Evolutionary conservation across 2,797 vertebrate genomes (phyloP), one percentile per base, ranked within the genome.

Genomic region (Notolabrus celidotus): DNA sequence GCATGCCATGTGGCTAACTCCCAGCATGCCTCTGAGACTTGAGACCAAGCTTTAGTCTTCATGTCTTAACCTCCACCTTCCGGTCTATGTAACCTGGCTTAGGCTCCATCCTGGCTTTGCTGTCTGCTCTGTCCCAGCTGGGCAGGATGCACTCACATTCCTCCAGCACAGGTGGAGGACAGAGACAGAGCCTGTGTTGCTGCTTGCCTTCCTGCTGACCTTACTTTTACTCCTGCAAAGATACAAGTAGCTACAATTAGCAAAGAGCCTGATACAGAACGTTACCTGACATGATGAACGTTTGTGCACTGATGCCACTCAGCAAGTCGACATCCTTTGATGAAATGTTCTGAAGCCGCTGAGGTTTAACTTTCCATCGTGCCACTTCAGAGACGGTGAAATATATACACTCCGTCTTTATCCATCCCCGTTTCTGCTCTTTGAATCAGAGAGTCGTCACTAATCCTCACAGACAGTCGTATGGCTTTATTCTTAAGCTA

Each of bases 91-190:
- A 25, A 51, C 25, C 41, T 62, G 33, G 52, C 19, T 51, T 9
- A 0, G 43, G 16, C 27, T 68, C 55, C 39, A 5, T 49, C 25
- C 10, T 22, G 59, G 42, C 53, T 55, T 22, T 15, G 45, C 46
- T 29, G 53, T 50, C 47, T 74, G 29, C 58, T 34, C 46, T 19
- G 38, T 67, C 53, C 34, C 51, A 77, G 67, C 67, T 71, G 68
- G 49, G 23, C 51, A 63, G 62, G 62, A 79, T 61, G 72, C 56
- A 15, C 56, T 59, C 29, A 3, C 71, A 74, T 86, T 79, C 66
- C 55, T 80, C 4, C 6, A 36, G 47, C 66, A 67, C 77, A 82
- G 80, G 71, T 84, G 65, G 47, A 74, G 36, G 72, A 77, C 57
- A 47, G 63, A 65, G 67, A 27, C 59, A 1, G 8, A 42, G 52